Evolutionary conservation across 2,888 invertebrate genomes (phyloP).

Genomic region (Netelia virgata): DNA sequence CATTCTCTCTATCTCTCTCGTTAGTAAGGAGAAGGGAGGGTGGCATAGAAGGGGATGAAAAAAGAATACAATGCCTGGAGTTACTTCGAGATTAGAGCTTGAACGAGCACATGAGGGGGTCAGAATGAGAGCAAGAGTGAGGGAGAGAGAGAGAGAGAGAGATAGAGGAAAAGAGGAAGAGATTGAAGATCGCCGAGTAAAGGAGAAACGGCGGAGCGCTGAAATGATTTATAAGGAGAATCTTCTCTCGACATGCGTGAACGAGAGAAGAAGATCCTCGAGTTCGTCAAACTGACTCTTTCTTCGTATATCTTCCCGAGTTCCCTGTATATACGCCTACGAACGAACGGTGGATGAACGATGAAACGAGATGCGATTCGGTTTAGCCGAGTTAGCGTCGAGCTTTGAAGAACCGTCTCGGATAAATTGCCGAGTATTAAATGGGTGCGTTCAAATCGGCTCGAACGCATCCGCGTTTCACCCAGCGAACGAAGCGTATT

Average conservation of each 20-base stretch:
- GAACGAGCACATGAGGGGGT: slow-evolving; percentile 13
- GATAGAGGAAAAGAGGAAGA: slow-evolving; percentile 45
- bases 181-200: slow-evolving; percentile 50
- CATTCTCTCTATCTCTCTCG: slow-evolving; percentile 17
- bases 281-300: slow-evolving; percentile 56
- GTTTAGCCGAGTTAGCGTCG: slow-evolving; percentile 45
- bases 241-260: neutral
- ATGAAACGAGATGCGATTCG: slow-evolving; percentile 42
- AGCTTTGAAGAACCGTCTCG: slow-evolving; percentile 60
- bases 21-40: neutral
- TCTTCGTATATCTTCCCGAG: neutral
- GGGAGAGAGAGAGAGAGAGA: slow-evolving; percentile 15
- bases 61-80: slow-evolving; percentile 44
- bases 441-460: slow-evolving; percentile 47
- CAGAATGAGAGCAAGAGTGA: neutral
- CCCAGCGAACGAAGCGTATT: slow-evolving; percentile 8
- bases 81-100: slow-evolving; percentile 51
- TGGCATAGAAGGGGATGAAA: neutral
- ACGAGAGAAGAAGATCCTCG: slow-evolving; percentile 50
- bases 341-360: slow-evolving; percentile 43
- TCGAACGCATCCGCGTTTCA: slow-evolving; percentile 3
- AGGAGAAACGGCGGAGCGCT: slow-evolving; percentile 33
- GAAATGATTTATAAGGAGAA: slow-evolving; percentile 31
- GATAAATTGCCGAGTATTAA: slow-evolving; percentile 64
- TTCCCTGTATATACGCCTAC: neutral